Conservation (phyloP, 2,888 invertebrate genomes). For the Oeneis ivallda region DNA sequence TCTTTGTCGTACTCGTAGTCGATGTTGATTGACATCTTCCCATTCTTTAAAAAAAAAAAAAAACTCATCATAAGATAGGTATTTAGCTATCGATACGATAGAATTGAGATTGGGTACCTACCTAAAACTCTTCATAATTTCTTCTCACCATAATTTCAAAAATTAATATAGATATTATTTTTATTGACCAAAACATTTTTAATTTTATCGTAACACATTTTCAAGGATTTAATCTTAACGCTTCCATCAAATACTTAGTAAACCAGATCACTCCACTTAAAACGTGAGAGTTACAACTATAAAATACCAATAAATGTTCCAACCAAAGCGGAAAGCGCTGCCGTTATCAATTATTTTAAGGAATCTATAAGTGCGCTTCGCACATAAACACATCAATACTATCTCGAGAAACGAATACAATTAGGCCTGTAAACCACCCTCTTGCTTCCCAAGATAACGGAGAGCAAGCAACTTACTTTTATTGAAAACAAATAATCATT, state of each 20-base stretch:
- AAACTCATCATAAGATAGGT: no score
- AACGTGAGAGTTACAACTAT: slow-evolving; percentile 16
- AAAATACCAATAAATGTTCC: slow-evolving; percentile 11
- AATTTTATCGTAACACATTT: background rate
- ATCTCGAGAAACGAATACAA: slow-evolving; percentile 29
- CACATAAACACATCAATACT: slow-evolving; percentile 37
- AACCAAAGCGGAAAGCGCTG: background rate
- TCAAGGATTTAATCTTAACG: background rate
- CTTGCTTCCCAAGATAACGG: slow-evolving; percentile 22
- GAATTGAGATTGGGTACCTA: no score
- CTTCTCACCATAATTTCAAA: no score
- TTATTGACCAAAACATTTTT: no score
- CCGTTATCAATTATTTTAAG: slow-evolving; percentile 19
- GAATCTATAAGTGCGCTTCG: slow-evolving; percentile 34
- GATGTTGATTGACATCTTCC: no score
- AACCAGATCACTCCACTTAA: slow-evolving; percentile 20
- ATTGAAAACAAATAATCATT: slow-evolving; percentile 12
- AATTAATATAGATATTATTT: no score
- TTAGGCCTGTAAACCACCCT: slow-evolving; percentile 28
- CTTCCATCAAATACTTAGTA: background rate
- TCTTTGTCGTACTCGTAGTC: no score
- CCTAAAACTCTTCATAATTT: no score
- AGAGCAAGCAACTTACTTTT: background rate
- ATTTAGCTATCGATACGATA: no score
- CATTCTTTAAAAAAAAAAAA: no score